Evolutionary conservation across 2,113 vertebrate species (phyloP).

Genomic region (Colistium nudipinnis): DNA sequence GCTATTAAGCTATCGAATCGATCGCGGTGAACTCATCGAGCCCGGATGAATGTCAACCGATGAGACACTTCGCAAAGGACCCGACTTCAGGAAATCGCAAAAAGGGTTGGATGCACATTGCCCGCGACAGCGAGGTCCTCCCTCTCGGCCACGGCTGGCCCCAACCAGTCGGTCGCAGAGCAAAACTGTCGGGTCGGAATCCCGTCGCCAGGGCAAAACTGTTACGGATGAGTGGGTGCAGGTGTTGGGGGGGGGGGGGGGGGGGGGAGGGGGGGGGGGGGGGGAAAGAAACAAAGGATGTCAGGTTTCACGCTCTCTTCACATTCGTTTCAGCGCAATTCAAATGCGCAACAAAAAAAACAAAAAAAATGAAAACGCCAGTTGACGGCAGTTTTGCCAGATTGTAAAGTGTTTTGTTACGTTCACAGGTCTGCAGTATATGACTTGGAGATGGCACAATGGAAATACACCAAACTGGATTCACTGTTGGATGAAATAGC

Average conservation of each 20-base stretch:
- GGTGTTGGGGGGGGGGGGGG: too few species aligned
- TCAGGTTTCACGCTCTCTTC: constrained; percentile 7
- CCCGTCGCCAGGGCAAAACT: constrained; percentile 21
- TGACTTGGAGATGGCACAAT: constrained; percentile 49
- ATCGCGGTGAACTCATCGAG: constrained; percentile 14
- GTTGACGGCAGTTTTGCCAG: neutral
- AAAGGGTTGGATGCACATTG: constrained; percentile 15
- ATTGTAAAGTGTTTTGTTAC: constrained; percentile 40
- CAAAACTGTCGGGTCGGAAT: constrained; percentile 14
- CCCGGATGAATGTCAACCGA: constrained; percentile 4
- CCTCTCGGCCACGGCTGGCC: constrained; percentile 1
- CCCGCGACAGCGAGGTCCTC: constrained; percentile 28
- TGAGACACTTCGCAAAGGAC: constrained; percentile 20
- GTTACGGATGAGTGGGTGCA: constrained; percentile 16
- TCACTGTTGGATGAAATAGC: constrained; percentile 2
- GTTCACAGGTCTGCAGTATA: constrained; percentile 25
- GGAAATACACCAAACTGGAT: constrained; percentile 19
- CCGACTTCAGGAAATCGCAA: constrained; percentile 13
- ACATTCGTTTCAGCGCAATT: constrained; percentile 4
- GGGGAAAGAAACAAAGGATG: constrained; percentile 6
- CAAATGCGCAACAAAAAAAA: too few species aligned
- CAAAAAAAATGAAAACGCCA: constrained; percentile 19
- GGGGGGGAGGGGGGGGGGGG: too few species aligned
- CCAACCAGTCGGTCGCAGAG: constrained; percentile 9
- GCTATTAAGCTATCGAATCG: constrained; percentile 50